Base-by-base conservation (phyloP, 1,140 invertebrate genomes). In the Hyles euphorbiae region DNA sequence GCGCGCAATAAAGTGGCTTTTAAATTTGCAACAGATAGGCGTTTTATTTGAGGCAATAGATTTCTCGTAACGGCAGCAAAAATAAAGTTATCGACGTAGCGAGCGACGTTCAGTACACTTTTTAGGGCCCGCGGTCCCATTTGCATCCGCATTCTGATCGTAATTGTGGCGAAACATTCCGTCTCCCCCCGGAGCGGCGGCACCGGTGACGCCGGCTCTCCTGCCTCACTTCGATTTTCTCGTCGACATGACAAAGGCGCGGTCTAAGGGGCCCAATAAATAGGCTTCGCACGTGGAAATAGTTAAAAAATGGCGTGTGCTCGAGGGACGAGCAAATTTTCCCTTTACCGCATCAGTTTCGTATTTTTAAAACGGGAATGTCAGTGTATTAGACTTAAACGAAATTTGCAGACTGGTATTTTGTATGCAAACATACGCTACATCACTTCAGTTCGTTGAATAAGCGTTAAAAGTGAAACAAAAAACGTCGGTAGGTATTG, bases 171-270 rank as follows among this genome's bases (percentile, higher is more conserved):
- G 76, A 72, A 73, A 72, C 63, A 60, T 69, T 72, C 60, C 44
- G 43, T 46, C 61, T 77, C 74, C 78, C 76, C 79, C 65, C 57
- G 53, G 56, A 59, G 58, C 61, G 60, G 54, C 12, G 22, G 47
- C 9, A 22, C 9, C 32, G 50, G 32, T n/a, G 32, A n/a, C 22
- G 22, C 61, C 67, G 72, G 64, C 56, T 60, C 67, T 70, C 72
- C 65, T 82, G 80, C 81, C 81, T 83, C 76, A 83, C 72, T 85
- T 80, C 81, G 83, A 81, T 88, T 84, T 85, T 76, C 75, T 70
- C 71, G 70, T 65, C 71, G 67, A 87, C 82, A 86, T 82, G 81
- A 84, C 78, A 87, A 87, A 85, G 82, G 82, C 82, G 81, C 77
- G 81, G 81, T 79, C 77, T 81, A 62, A 82, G 71, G 77, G 77